Evolutionary conservation across 2,797 vertebrate species (phyloP).

Genomic region (Phoeniculus purpureus): DNA sequence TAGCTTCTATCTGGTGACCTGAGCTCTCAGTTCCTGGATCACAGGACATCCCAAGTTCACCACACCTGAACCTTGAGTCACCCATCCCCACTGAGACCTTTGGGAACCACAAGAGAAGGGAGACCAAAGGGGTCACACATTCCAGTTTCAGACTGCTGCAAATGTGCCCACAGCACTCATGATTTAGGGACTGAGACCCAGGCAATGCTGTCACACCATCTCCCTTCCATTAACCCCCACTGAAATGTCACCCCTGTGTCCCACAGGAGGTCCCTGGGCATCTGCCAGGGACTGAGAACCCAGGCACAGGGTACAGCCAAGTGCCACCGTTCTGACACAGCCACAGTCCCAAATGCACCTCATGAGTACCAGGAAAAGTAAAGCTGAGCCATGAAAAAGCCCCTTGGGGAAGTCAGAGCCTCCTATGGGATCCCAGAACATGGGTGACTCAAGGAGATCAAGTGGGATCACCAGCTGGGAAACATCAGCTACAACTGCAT

Average conservation of each 20-base stretch:
- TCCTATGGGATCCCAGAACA: neutral
- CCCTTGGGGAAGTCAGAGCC: neutral
- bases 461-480: conserved; percentile 6
- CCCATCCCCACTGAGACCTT: fast-evolving
- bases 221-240: neutral
- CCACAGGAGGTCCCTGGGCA: neutral
- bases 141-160: too few relatives aligned
- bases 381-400: neutral
- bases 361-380: neutral
- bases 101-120: neutral
- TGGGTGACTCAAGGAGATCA: neutral
- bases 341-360: neutral
- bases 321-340: neutral
- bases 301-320: neutral
- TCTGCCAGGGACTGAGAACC: neutral
- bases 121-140: neutral
- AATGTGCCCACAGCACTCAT: neutral
- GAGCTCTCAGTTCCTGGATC: neutral
- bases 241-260: neutral
- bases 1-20: neutral
- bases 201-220: neutral
- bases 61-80: neutral
- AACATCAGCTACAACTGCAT: conserved; percentile 20
- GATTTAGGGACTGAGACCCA: neutral
- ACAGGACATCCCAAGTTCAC: neutral